Evolutionary conservation across 2,797 vertebrate genomes (phyloP), one percentile per base, ranked within the genome.

Genomic region (Chlorospingus semifuscus): DNA sequence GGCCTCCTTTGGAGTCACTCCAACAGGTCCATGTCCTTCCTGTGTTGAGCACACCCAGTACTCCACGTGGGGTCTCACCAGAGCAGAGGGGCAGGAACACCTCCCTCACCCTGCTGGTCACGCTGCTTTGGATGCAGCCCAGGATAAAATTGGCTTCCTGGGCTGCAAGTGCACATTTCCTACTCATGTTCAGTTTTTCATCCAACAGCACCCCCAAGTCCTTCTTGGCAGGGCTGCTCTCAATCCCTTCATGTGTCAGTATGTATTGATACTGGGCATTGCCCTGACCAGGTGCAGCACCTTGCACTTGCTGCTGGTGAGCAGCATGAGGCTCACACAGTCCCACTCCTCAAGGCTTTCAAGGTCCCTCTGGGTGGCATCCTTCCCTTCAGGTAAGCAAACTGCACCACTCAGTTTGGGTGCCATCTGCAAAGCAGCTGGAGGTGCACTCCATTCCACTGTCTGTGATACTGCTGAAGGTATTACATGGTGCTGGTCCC

Each of bases 91-190:
- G 8, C 5, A 86, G 49, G 27, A 91, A 55, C 49, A 5, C 18
- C 30, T 59, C 59, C 24, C 59, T 80, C 3, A 2, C 27, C 10
- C 36, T 83, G 18, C 47, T 75, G 81, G 32, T 11, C 32, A 46
- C 0, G 0, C n/a, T 59, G 6, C 26, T 75, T 52, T 64, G 20
- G 41, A 69, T 69, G 39, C 27, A 91, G 65, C 26, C 19, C 26
- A 42, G 64, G 47, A 24, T 11, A 15, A 1, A 2, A 29, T 0
- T 59, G 68, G 36, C 50, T 19, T 83, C 49, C 75, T 69, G 50
- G 50, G 50, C 59, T 72, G 21, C 0, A 0, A 85, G 36, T 0
- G 1, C 16, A 24, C 13, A 1, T 22, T 36, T 11, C 8, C 0
- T 2, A 8, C n/a, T 88, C 71, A 18, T 0, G 4, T 39, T 41